Evolutionary conservation across 2,888 invertebrate species (phyloP).

Genomic region (Melipona beecheii): DNA sequence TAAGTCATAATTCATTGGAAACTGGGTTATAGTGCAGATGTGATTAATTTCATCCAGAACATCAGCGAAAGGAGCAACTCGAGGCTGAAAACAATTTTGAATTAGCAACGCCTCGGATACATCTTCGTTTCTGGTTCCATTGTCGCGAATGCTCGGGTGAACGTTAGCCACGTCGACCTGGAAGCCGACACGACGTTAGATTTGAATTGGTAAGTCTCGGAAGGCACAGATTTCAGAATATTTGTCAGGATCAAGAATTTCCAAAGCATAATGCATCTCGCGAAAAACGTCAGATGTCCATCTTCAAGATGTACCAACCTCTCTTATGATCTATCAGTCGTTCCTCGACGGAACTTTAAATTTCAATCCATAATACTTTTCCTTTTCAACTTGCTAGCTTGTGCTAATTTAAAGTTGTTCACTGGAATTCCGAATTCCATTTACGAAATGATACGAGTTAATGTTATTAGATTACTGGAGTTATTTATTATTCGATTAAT

Average conservation of each 20-base stretch:
- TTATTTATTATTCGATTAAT: too few relatives aligned
- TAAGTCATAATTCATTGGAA: neutral
- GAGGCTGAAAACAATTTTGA: constrained; percentile 15
- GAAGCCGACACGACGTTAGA: constrained; percentile 2
- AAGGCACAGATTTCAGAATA: constrained; percentile 18
- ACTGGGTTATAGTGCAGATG: neutral
- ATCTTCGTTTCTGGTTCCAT: neutral
- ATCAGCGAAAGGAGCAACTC: neutral
- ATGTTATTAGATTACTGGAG: too few relatives aligned
- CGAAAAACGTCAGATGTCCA: neutral
- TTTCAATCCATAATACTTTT: neutral
- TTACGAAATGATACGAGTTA: too few relatives aligned
- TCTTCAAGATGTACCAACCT: constrained; percentile 13
- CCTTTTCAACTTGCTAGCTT: neutral
- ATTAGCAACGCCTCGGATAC: constrained; percentile 3
- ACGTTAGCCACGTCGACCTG: neutral
- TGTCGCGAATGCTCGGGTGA: neutral
- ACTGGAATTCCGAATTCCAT: too few relatives aligned
- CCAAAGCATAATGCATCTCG: constrained; percentile 4
- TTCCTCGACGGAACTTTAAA: neutral
- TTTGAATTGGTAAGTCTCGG: constrained; percentile 42
- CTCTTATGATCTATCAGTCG: neutral
- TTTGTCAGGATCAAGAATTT: neutral
- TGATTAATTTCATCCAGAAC: neutral
- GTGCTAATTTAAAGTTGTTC: neutral